A percentile compares a stretch with the other conserved stretches of the same genome.
Conservation (phyloP, 2,888 invertebrate species). For the Morpho achilles region DNA sequence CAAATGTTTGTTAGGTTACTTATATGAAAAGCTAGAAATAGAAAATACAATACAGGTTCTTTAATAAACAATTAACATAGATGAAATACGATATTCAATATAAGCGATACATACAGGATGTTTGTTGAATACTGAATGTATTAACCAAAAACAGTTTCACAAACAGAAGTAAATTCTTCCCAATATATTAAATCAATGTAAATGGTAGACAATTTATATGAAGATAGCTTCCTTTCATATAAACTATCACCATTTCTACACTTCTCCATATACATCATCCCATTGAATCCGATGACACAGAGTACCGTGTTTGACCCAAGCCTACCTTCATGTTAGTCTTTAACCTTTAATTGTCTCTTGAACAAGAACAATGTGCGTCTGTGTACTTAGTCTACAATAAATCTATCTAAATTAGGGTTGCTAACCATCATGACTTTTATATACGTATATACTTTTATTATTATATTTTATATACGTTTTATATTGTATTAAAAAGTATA, state of each 20-base stretch:
- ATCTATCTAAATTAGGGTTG: conserved; percentile 20
- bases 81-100: no score
- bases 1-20: no score
- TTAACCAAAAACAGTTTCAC: background rate
- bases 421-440: background rate
- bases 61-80: no score
- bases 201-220: conserved; percentile 7
- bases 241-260: conserved; percentile 12
- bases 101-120: no score
- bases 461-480: no score
- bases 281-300: conserved; percentile 11
- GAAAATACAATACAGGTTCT: no score
- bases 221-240: conserved; percentile 11
- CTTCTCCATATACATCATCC: conserved; percentile 13
- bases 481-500: no score
- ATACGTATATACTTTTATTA: no score
- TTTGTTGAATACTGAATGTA: background rate
- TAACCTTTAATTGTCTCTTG: conserved; percentile 29
- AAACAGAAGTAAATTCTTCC: background rate
- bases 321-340: conserved; percentile 21
- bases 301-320: conserved; percentile 19
- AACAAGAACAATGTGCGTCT: conserved; percentile 29
- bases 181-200: conserved; percentile 9
- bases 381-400: conserved; percentile 28
- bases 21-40: no score